Evolutionary conservation across 92 coral and sea anemone species (phyloP).

Genomic region (Porites rus): DNA sequence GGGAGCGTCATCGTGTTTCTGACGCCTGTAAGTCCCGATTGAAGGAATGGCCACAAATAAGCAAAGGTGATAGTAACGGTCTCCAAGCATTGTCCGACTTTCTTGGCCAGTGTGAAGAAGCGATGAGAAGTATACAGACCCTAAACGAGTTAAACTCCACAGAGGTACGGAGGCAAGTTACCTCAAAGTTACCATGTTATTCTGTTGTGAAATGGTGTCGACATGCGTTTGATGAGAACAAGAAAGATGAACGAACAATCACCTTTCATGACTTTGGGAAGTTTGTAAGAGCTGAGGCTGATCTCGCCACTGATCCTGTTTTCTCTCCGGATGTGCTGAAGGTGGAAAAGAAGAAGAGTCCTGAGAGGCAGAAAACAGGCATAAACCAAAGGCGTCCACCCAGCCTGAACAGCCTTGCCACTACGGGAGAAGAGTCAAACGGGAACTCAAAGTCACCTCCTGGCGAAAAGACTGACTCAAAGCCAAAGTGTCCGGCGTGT

Average conservation of each 20-base stretch:
- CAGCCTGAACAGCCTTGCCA: slow-evolving; percentile 25
- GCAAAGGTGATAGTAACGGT: slow-evolving; percentile 42
- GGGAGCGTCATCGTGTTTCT: slow-evolving; percentile 61
- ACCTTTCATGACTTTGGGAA: slow-evolving; percentile 56
- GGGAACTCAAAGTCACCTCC: slow-evolving; percentile 1
- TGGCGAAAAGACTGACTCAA: no score
- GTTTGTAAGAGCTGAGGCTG: slow-evolving; percentile 56
- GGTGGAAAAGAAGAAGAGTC: slow-evolving; percentile 20
- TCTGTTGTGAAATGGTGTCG: slow-evolving; percentile 61
- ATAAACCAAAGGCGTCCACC: slow-evolving; percentile 1
- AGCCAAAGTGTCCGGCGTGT: slow-evolving; percentile 37
- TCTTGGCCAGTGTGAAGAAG: slow-evolving; percentile 65
- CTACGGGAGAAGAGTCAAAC: slow-evolving; percentile 16
- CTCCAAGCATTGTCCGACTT: slow-evolving; percentile 58
- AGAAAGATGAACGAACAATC: slow-evolving; percentile 50
- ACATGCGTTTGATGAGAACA: slow-evolving; percentile 54
- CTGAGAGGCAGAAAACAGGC: neutral
- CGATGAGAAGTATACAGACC: slow-evolving; percentile 49
- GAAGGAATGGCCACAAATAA: slow-evolving; percentile 59
- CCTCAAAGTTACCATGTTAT: slow-evolving; percentile 67
- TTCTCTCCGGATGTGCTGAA: slow-evolving; percentile 41
- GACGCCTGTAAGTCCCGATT: slow-evolving; percentile 39
- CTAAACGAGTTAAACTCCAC: slow-evolving; percentile 49
- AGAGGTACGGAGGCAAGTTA: slow-evolving; percentile 49
- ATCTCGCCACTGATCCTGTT: slow-evolving; percentile 70